phyloP scores from a whole-genome alignment of 1,140 invertebrate genomes.

The Pomacea maculata region DNA sequence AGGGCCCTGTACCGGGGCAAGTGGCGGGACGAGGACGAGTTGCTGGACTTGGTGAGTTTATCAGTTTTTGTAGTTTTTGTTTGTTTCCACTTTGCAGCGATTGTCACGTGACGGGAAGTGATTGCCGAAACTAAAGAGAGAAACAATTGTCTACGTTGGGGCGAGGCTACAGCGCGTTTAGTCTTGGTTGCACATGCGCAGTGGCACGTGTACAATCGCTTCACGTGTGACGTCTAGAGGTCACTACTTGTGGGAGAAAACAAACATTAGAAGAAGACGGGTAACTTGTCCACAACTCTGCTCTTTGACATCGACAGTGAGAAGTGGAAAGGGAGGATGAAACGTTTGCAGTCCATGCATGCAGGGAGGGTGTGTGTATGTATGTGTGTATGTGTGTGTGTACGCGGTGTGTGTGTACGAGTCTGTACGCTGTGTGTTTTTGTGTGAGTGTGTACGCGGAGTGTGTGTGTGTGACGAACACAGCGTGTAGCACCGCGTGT shows the following conservation, averaged over 20 bases:
- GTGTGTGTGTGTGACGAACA: background rate
- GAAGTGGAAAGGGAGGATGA: too few relatives aligned
- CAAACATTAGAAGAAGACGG: background rate
- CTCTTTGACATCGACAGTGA: too few relatives aligned
- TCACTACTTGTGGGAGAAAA: background rate
- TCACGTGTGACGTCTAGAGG: background rate
- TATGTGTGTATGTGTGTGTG: background rate
- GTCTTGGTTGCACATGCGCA: background rate
- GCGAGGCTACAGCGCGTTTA: background rate
- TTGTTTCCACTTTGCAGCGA: too few relatives aligned
- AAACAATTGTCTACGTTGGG: background rate
- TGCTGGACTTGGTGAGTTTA: constrained; percentile 21
- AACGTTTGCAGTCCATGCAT: too few relatives aligned
- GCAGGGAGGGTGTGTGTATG: background rate
- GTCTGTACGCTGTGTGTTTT: background rate
- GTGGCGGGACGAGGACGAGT: constrained; percentile 11
- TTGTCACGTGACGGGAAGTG: background rate
- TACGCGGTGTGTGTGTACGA: background rate
- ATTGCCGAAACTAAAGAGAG: background rate
- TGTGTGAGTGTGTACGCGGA: background rate
- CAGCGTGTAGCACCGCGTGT: background rate
- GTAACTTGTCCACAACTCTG: too few relatives aligned
- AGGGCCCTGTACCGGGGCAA: background rate
- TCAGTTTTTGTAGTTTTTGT: background rate
- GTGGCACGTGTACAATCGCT: background rate